phyloP scores from a whole-genome alignment of 2,888 invertebrate species.

The Lasioglossum figueresi region DNA sequence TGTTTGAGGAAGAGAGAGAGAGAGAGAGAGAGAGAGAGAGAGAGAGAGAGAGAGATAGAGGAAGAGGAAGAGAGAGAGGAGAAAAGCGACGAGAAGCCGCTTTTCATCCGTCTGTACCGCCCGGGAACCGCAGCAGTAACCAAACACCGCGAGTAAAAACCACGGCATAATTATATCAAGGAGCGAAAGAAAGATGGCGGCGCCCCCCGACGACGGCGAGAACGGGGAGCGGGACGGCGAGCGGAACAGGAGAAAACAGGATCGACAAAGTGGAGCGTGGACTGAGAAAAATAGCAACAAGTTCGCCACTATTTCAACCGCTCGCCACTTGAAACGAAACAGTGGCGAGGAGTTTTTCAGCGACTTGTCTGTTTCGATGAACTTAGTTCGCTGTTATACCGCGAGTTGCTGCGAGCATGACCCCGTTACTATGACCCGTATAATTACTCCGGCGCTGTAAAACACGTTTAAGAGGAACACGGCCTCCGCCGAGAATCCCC shows the following conservation, averaged over 20 bases:
- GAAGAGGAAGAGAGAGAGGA: too few relatives aligned
- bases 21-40: not conserved
- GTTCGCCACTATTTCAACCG: conserved; percentile 25
- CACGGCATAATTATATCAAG: conserved; percentile 34
- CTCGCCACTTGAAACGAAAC: conserved; percentile 22
- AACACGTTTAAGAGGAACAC: not conserved
- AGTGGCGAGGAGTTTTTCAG: conserved; percentile 12
- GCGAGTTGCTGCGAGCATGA: too few relatives aligned
- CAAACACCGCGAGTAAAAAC: conserved; percentile 19
- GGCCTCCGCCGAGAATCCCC: not conserved
- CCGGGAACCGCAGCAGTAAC: conserved; percentile 19
- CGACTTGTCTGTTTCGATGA: conserved; percentile 13
- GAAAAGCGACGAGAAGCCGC: conserved; percentile 17
- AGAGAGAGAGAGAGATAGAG: not conserved
- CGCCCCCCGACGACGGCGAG: not conserved
- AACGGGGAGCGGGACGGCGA: not conserved
- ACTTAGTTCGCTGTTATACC: not conserved
- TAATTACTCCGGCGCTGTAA: not conserved
- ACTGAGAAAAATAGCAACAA: conserved; percentile 25
- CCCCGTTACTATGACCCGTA: not conserved
- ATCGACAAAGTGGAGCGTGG: conserved; percentile 13
- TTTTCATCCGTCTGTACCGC: conserved; percentile 15
- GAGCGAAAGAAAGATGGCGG: conserved; percentile 11
- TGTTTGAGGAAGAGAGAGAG: not conserved
- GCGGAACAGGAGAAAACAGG: not conserved